Evolutionary conservation across 2,113 vertebrate genomes (phyloP), one percentile per base, ranked within the genome.

Genomic region (Tor tambroides): DNA sequence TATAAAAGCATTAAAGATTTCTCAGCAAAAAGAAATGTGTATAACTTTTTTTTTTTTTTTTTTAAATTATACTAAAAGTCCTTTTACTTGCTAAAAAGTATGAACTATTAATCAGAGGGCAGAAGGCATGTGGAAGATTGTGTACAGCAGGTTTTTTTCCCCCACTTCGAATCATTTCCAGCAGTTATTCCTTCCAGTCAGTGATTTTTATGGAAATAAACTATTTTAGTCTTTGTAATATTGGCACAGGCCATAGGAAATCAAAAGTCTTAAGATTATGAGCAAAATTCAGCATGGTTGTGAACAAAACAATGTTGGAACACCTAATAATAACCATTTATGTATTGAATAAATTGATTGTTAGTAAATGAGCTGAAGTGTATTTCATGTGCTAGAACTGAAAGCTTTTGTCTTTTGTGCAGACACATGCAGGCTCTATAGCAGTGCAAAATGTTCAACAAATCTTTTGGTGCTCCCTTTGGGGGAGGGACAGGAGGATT

Each of bases 401-500:
- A 51, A 32, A 35, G 43, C 5, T 19, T 11, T 43, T 83, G 11
- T 88, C 6, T 56, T 78, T 7, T 51, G 15, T 86, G 90, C 88
- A 96, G 94, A 89, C 94, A 83, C 94, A 93, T 94, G 92, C 91
- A 88, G 93, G 87, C 87, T 93, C 93, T 89, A 90, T 89, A 91
- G 61, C 88, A 83, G 91, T 83, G 15, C 82, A 96, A 94, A 92
- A 99, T 99, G 98, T 99, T 99, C 92, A 99, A 98, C 94, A 99
- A 99, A 91, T 97, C 98, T 2, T 99, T 99, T 89, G 97, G 96
- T 7, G 96, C 97, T 82, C 96, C 98, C 0, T 99, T 99, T 4
- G 97, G 98, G 86, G 96, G 97, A 83, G 95, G 94, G 69, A 96
- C 97, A 0, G 96, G 96, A 17, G 97, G 96, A 43, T 99, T 99